Percentiles rank a stretch among this genome's conserved stretches.
Conservation (phyloP, 2,113 vertebrate species). For the Corythoichthys haematopterus region DNA sequence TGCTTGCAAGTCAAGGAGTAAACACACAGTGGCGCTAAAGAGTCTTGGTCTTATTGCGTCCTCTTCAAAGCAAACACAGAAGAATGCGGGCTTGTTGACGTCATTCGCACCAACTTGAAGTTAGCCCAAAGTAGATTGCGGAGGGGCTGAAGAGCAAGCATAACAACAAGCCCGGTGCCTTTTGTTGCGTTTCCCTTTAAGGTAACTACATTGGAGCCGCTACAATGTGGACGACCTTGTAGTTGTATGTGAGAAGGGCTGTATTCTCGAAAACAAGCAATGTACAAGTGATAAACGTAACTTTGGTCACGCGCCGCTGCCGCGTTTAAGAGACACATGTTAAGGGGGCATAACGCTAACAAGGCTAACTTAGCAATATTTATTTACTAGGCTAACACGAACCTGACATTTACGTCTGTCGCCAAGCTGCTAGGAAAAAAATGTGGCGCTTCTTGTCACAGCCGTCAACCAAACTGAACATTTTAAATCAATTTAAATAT, state of each 20-base stretch:
- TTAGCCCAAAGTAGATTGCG: constrained; percentile 1
- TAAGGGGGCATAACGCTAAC: neutral
- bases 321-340: neutral
- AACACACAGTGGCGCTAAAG: neutral
- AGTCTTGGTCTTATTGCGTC: neutral
- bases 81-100: neutral
- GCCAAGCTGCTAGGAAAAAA: neutral
- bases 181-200: constrained; percentile 2
- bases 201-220: constrained; percentile 1
- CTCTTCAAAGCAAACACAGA: neutral
- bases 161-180: neutral
- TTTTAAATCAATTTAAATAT: too few relatives aligned
- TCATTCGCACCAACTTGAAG: constrained; percentile 1
- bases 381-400: neutral
- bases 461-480: too few relatives aligned
- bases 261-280: neutral
- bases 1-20: neutral
- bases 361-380: neutral
- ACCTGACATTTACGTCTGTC: neutral
- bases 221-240: neutral
- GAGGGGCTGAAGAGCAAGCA: neutral
- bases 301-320: neutral
- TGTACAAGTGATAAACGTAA: neutral
- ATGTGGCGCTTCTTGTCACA: neutral
- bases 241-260: neutral